Conservation (phyloP, 2,888 invertebrate genomes). For the Sialis fuliginosa region DNA sequence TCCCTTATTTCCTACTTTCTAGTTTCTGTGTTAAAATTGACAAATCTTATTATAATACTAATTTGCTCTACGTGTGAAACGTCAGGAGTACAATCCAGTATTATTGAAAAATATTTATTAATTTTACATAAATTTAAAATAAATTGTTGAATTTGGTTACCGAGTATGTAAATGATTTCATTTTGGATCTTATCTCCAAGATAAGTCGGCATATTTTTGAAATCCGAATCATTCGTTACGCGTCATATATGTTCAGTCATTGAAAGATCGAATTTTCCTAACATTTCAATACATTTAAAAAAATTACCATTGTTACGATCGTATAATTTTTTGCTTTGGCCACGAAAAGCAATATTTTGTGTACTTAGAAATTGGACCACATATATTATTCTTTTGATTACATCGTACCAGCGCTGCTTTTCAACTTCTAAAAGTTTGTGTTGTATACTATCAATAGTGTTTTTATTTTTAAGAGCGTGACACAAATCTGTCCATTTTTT, state of each 20-base stretch:
- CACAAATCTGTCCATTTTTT: slow-evolving; percentile 7
- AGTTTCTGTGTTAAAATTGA: not conserved
- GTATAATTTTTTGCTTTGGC: slow-evolving; percentile 7
- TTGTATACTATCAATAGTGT: slow-evolving; percentile 7
- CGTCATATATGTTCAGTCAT: slow-evolving; percentile 9
- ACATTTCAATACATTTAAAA: slow-evolving; percentile 10
- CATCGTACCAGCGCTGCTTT: slow-evolving; percentile 9
- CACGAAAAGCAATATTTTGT: slow-evolving; percentile 9
- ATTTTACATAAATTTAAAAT: slow-evolving; percentile 6
- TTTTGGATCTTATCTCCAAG: slow-evolving; percentile 5
- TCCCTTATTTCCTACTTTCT: not conserved
- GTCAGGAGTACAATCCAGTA: slow-evolving; percentile 1
- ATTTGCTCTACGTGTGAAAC: not conserved
- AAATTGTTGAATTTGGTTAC: slow-evolving; percentile 10
- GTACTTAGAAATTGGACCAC: slow-evolving; percentile 9
- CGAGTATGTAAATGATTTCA: slow-evolving; percentile 10
- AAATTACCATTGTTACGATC: slow-evolving; percentile 10
- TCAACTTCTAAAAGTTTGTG: slow-evolving; percentile 9
- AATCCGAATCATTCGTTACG: not conserved
- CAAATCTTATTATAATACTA: not conserved
- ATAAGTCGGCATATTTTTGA: not conserved
- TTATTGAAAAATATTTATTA: slow-evolving; percentile 1
- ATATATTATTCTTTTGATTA: slow-evolving; percentile 10
- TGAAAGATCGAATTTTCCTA: slow-evolving; percentile 10
- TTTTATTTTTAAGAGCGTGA: slow-evolving; percentile 8